Conservation (phyloP, 2,113 vertebrate genomes). For the Erinaceus europaeus region DNA sequence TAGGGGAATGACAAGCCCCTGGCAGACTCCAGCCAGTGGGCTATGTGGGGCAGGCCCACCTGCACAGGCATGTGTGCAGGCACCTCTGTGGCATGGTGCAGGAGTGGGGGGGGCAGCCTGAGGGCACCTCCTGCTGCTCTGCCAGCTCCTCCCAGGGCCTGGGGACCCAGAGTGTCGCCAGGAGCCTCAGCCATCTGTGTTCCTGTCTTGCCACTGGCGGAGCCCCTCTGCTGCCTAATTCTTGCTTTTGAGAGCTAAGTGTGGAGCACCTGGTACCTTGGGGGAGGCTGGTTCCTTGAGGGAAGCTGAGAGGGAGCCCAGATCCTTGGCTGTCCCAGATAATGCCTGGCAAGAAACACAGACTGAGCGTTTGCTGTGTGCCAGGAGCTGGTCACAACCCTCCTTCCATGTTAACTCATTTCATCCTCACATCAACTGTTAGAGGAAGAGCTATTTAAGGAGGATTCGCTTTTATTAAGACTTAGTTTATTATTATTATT, state of each 20-base stretch:
- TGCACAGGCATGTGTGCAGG: not conserved
- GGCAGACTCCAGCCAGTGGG: conserved; percentile 66
- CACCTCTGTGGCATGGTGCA: not conserved
- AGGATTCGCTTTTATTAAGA: not conserved
- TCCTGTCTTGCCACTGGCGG: conserved; percentile 31
- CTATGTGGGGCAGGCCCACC: conserved; percentile 72
- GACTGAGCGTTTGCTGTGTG: conserved; percentile 18
- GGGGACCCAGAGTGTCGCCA: conserved; percentile 56
- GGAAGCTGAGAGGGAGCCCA: not conserved
- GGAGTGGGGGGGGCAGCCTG: not conserved
- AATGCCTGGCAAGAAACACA: not conserved
- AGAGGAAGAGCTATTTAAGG: not conserved
- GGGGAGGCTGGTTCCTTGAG: conserved; percentile 41
- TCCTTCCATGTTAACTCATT: not conserved
- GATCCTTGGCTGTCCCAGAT: conserved; percentile 73
- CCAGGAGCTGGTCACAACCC: not conserved
- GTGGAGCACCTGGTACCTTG: conserved; percentile 63
- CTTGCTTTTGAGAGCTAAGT: conserved; percentile 58
- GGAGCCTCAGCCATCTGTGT: conserved; percentile 67
- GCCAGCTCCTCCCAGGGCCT: conserved; percentile 63
- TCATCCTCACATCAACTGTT: not conserved
- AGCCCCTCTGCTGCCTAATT: conserved; percentile 56
- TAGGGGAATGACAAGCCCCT: conserved; percentile 51
- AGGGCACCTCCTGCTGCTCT: conserved; percentile 48
- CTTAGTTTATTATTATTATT: not conserved